These are phyloP conservation scores for Pollenia labialis DNA, from an alignment of 2,888 invertebrate genomes.

Conservation along the genomic window DNA sequence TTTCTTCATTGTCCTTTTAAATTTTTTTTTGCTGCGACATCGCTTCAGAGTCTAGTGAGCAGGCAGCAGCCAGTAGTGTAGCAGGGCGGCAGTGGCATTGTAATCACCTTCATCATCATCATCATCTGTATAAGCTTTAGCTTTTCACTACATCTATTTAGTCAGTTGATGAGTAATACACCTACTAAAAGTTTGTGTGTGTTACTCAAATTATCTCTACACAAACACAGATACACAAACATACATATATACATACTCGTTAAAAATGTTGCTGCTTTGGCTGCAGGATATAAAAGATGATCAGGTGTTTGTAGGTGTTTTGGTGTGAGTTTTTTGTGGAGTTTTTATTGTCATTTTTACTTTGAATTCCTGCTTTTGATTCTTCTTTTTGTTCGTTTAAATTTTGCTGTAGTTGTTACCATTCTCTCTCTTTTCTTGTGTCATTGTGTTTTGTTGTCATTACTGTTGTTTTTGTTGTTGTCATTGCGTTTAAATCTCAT, in stretches of 20 bases:
- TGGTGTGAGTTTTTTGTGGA: constrained; percentile 37
- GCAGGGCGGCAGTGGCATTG: constrained; percentile 4
- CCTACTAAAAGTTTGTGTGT: constrained; percentile 41
- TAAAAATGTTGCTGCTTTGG: neutral
- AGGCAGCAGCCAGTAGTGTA: constrained; percentile 19
- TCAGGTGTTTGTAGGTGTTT: constrained; percentile 16
- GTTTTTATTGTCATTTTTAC: constrained; percentile 80
- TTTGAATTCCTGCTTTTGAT: constrained; percentile 29
- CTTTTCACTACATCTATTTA: constrained; percentile 28
- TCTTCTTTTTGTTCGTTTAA: neutral
- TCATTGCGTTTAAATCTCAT: constrained; percentile 80
- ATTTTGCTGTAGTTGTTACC: constrained; percentile 53
- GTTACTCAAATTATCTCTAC: constrained; percentile 46
- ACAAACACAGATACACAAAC: neutral
- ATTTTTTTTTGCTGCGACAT: neutral
- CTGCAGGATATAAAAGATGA: constrained; percentile 4
- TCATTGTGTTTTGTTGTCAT: constrained; percentile 44
- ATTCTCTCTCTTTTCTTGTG: constrained; percentile 36
- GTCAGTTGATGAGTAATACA: constrained; percentile 45
- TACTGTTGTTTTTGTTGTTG: constrained; percentile 60
- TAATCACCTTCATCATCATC: constrained; percentile 51
- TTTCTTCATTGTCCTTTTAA: constrained; percentile 29
- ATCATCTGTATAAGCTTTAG: constrained; percentile 42
- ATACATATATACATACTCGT: neutral
- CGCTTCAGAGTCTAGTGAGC: constrained; percentile 68